Evolutionary conservation across 2,797 vertebrate genomes (phyloP).

Genomic region (Pseudomugil gertrudae): DNA sequence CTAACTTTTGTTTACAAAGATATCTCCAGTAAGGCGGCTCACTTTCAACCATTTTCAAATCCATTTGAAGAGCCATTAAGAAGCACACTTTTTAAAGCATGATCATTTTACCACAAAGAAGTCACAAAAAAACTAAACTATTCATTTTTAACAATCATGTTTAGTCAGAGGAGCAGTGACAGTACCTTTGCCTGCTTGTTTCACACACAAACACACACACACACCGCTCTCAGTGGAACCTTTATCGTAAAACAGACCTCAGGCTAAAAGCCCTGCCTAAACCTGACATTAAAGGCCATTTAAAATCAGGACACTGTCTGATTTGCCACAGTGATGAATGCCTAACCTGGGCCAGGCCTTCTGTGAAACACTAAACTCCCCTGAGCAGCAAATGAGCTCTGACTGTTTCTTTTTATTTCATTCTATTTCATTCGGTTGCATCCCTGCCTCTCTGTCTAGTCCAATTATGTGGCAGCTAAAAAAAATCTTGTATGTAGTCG

Average conservation of each 20-base stretch:
- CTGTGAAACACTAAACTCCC: constrained; percentile 81
- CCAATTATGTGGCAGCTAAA: constrained; percentile 67
- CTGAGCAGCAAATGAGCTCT: constrained; percentile 79
- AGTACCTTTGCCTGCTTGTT: constrained; percentile 25
- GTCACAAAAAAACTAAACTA: not conserved
- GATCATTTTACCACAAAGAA: not conserved
- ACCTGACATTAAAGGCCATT: constrained; percentile 82
- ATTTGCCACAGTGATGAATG: constrained; percentile 80
- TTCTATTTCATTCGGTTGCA: constrained; percentile 73
- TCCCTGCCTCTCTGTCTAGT: constrained; percentile 61
- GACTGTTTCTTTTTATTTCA: constrained; percentile 80
- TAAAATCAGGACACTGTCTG: constrained; percentile 81
- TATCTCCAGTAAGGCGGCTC: not conserved
- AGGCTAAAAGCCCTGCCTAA: constrained; percentile 75
- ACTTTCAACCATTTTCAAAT: not conserved
- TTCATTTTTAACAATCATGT: not conserved
- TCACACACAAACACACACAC: constrained; percentile 33
- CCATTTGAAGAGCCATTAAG: not conserved
- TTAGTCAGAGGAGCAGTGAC: constrained; percentile 1
- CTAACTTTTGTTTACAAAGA: no score
- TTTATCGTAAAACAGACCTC: constrained; percentile 74
- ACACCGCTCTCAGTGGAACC: constrained; percentile 44
- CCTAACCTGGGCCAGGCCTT: constrained; percentile 70
- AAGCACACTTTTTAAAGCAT: not conserved
- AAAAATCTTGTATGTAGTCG: constrained; percentile 39